phyloP scores from a whole-genome alignment of 2,113 vertebrate species.

The Camelus dromedarius region DNA sequence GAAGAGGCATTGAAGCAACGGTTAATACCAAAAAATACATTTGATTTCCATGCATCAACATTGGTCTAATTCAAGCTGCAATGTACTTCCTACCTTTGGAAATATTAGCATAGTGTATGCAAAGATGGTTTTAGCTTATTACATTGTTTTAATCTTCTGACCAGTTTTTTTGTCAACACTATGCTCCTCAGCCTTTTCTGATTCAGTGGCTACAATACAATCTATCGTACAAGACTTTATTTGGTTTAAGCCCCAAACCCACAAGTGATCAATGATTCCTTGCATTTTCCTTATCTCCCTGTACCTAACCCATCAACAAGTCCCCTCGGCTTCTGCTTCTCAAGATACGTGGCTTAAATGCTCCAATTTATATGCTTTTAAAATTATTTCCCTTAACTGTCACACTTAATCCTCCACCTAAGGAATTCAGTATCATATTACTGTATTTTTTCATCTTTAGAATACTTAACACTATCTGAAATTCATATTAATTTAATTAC shows the following conservation, averaged over 20 bases:
- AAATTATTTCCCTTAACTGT: neutral
- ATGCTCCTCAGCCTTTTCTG: neutral
- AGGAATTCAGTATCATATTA: constrained; percentile 13
- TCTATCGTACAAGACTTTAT: neutral
- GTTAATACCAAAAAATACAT: constrained; percentile 57
- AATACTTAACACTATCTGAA: neutral
- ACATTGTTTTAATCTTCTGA: constrained; percentile 26
- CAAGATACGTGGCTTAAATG: neutral
- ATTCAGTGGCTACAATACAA: neutral
- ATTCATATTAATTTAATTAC: neutral
- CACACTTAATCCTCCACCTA: neutral
- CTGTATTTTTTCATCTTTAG: constrained; percentile 7
- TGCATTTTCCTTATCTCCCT: neutral
- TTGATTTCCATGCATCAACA: neutral
- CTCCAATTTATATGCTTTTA: neutral
- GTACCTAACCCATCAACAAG: neutral
- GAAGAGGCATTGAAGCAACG: constrained; percentile 39
- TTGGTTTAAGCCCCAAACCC: neutral
- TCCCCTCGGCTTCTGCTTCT: neutral
- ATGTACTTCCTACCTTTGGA: neutral
- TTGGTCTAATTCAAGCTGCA: neutral
- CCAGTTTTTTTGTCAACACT: neutral
- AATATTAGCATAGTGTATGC: neutral
- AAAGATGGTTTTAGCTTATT: neutral
- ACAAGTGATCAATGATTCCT: neutral